Percentiles rank a stretch among this genome's conserved stretches.
phyloP scores from a whole-genome alignment of 1,140 invertebrate species.

The Atta colombica region DNA sequence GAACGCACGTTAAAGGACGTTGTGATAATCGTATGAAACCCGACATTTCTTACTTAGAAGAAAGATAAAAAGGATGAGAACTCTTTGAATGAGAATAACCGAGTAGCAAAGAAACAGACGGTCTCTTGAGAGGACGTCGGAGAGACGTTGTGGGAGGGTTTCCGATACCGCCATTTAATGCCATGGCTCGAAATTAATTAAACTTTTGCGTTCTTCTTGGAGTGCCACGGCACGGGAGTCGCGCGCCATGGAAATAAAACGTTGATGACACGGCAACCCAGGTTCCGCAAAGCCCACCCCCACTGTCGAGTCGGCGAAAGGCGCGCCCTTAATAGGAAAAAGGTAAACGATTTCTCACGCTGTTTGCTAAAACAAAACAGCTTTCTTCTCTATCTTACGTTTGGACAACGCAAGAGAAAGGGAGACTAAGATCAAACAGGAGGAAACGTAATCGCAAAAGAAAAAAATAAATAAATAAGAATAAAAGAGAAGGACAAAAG shows the following conservation, averaged over 20 bases:
- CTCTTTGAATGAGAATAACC: background rate
- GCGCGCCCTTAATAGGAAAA: conserved; percentile 80
- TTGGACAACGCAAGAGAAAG: conserved; percentile 45
- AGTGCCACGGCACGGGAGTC: conserved; percentile 37
- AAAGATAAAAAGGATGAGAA: background rate
- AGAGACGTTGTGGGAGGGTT: conserved; percentile 15
- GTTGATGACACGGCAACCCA: conserved; percentile 79
- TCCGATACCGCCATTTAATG: conserved; percentile 78
- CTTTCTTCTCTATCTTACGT: conserved; percentile 28
- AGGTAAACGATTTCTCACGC: conserved; percentile 83
- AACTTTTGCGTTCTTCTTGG: conserved; percentile 77
- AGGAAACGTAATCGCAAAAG: background rate
- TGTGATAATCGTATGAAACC: conserved; percentile 51
- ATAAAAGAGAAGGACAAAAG: conserved; percentile 62
- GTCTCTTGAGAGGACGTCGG: conserved; percentile 35
- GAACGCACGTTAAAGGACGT: background rate
- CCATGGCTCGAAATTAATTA: conserved; percentile 80
- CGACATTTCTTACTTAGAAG: background rate
- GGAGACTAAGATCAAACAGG: conserved; percentile 24
- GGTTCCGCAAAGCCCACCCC: conserved; percentile 73
- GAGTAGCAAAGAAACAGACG: conserved; percentile 47
- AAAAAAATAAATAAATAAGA: conserved; percentile 1
- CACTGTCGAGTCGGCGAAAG: conserved; percentile 42
- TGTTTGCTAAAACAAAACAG: conserved; percentile 81
- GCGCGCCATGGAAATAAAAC: conserved; percentile 77